Conservation (phyloP, 2,888 invertebrate species). For the Sinotaia quadrata region DNA sequence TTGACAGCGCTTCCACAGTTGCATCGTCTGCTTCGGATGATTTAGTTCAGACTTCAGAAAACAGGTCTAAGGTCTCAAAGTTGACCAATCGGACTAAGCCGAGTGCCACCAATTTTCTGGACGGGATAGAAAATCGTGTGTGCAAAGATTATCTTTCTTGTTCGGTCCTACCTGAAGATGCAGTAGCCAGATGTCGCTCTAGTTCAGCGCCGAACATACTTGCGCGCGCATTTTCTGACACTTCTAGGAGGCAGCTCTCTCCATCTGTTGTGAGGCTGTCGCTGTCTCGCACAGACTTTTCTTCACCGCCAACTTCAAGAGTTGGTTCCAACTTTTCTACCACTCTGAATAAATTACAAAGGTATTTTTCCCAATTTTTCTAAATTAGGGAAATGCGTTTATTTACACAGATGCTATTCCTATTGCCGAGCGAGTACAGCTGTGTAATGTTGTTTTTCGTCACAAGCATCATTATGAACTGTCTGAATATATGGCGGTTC, state of each 20-base stretch:
- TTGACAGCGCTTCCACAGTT: conserved; percentile 25
- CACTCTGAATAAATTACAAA: conserved; percentile 2
- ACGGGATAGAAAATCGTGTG: too few species aligned
- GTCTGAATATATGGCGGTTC: too few species aligned
- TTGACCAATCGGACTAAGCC: too few species aligned
- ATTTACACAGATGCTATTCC: too few species aligned
- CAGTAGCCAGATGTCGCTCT: conserved; percentile 23
- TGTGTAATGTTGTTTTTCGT: too few species aligned
- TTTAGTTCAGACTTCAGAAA: too few species aligned
- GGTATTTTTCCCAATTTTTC: conserved; percentile 10
- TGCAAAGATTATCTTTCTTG: too few species aligned
- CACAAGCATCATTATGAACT: too few species aligned
- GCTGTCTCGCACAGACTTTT: conserved; percentile 7
- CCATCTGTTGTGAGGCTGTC: background rate
- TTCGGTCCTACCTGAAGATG: too few species aligned
- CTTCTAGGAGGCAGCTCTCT: conserved; percentile 8
- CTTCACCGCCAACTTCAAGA: conserved; percentile 5
- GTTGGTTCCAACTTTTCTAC: background rate
- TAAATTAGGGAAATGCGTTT: too few species aligned
- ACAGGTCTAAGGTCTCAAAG: too few species aligned
- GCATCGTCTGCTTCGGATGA: conserved; percentile 6
- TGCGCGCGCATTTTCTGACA: conserved; percentile 4
- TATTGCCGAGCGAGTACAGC: background rate
- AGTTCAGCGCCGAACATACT: conserved; percentile 17
- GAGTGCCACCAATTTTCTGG: background rate